Evolutionary conservation across 2,888 invertebrate species (phyloP), one percentile per base, ranked within the genome.

Genomic region (Megaustenia siamemsis): DNA sequence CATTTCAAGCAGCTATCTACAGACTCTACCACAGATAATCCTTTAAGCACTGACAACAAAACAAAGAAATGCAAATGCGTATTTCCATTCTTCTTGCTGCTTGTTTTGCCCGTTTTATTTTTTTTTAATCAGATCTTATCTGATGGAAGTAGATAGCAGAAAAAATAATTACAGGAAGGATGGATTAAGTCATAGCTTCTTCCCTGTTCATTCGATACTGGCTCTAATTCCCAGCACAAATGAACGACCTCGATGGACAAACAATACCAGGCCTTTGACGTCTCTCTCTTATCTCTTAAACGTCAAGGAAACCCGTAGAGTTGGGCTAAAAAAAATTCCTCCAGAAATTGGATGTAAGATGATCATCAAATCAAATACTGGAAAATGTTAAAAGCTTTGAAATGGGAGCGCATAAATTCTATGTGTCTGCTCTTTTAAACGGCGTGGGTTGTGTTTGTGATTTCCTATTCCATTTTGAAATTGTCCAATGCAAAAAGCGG

Each of bases 351-450:
- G 18, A 35, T 8, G 8, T 3, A 68, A 68, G 18, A 68, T 35
- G 68, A 68, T 28, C 68, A 68, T 35, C 38, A 32, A 35, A 32
- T 18, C 32, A 38, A 68, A 21, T 32, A 38, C 21, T 24, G 68
- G 68, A 68, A 18, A 21, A 2, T 68, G 68, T 32, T 68, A 68
- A 68, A 68, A 68, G 68, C 68, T 35, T 68, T 68, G 68, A 68
- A 4, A 68, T 38, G 35, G 8, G 68, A 68, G 38, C 68, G 35
- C 8, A 68, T 35, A 68, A 63, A 5, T 18, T 32, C 15, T 32
- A 35, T 38, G 18, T 15, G 68, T 68, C 68, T 35, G 35, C 18
- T 8, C 38, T 35, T 28, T 35, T 28, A 68, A 68, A 35, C 8
- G 38, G 3, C 35, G 28, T 60, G 28, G 60, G 60, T 60, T 60